A percentile compares a stretch with the other conserved stretches of the same genome.
Evolutionary conservation across 2,888 invertebrate genomes (phyloP).

Genomic region (Euzophera pinguis): DNA sequence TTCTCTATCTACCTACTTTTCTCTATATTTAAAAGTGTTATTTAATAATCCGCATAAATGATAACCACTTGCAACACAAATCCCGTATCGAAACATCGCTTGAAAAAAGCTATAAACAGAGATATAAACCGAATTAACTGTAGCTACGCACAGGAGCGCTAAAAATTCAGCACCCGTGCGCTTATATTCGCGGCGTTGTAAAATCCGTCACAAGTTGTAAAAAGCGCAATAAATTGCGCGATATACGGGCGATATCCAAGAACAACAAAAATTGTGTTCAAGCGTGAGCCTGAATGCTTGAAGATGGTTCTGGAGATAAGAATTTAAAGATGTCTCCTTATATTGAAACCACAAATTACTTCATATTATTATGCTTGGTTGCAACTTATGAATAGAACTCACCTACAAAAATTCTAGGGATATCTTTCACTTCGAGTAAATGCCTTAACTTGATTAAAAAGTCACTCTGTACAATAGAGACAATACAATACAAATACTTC

Average conservation of each 20-base stretch:
- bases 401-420: too few relatives aligned
- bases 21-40: not conserved
- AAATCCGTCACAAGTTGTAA: slow-evolving; percentile 75
- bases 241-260: slow-evolving; percentile 67
- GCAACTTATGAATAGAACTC: too few relatives aligned
- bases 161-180: slow-evolving; percentile 35
- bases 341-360: too few relatives aligned
- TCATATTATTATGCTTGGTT: too few relatives aligned
- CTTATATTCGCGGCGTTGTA: slow-evolving; percentile 61
- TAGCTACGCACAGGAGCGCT: slow-evolving; percentile 19
- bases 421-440: too few relatives aligned
- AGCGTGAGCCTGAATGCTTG: not conserved
- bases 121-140: slow-evolving; percentile 22
- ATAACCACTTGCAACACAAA: not conserved
- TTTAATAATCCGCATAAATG: not conserved
- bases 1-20: too few relatives aligned
- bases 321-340: too few relatives aligned
- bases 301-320: not conserved
- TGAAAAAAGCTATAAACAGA: slow-evolving; percentile 17
- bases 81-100: slow-evolving; percentile 16
- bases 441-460: too few relatives aligned
- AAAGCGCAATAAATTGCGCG: slow-evolving; percentile 60
- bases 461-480: too few relatives aligned
- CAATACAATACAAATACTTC: too few relatives aligned
- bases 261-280: slow-evolving; percentile 22